Base-by-base conservation (phyloP, 1,140 invertebrate species). In the Trachelipus rathkii region DNA sequence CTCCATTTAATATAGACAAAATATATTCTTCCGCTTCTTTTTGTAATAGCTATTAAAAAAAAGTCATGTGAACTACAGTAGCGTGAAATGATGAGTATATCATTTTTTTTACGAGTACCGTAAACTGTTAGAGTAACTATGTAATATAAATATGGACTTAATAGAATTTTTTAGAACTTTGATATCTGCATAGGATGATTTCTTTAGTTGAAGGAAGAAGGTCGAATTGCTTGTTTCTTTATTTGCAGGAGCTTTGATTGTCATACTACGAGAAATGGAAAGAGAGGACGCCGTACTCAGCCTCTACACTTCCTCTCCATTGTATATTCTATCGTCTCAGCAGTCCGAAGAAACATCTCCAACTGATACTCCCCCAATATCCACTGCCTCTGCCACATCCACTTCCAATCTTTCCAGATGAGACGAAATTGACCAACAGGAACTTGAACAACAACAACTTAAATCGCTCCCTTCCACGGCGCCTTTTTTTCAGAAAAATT, bases 191-290 rank as follows among this genome's bases (percentile, higher is more conserved):
- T 23, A 33, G 69, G 23, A n/a, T 23, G 9, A 8, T 15, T 71
- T 5, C 21, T 50, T 46, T 9, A 13, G 19, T 1, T 0, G 15
- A 33, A n/a, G 5, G n/a, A 0, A 44, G 10, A 1, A 72, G 23
- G 44, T 71, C 13, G 6, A 6, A 33, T 33, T 33, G 1, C 33
- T 33, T 33, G 33, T 33, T 33, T 33, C 33, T 33, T 33, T 33
- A 33, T 24, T 21, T 15, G 0, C 73, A 75, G 73, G 73, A 0
- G 73, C 73, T 8, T 24, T 75, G 23, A 75, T 75, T 60, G 23
- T n/a, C n/a, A 60, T 68, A 19, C 60, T 75, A 33, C 19, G 68
- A 44, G 73, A 75, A 43, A 75, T 75, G 73, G 73, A 68, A 24
- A 60, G 73, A 13, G 73, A 75, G 10, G 73, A 75, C 60, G 66